Evolutionary conservation across 2,888 invertebrate species (phyloP), one percentile per base, ranked within the genome.

Genomic region (Seira sanloemensis): DNA sequence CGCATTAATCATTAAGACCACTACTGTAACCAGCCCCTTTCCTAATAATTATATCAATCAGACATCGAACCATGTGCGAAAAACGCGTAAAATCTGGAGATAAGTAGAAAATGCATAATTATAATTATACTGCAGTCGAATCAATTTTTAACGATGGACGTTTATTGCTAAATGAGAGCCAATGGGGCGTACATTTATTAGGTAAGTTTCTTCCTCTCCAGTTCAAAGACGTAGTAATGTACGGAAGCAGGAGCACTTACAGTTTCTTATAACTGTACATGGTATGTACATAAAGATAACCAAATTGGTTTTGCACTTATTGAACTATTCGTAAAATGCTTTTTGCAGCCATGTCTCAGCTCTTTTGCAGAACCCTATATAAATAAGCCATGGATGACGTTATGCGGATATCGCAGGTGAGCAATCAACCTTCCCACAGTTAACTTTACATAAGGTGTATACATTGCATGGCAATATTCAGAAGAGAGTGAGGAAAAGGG

Each of bases 41-140:
- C 78, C 72, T 78, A 72, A 72, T 72, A 78, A 78, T 66, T 72
- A 54, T 66, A 72, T 73, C 50, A 69, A 50, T 68, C 67, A 37
- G 37, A 4, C 37, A 37, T 37, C 37, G 5, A 37, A 37, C 37
- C 4, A 37, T 37, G 4, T 12, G 37, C 12, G 5, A 37, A 37
- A 7, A 37, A 37, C 37, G 5, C 5, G 12, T 37, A 4, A n/a
- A n/a, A n/a, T n/a, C n/a, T n/a, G n/a, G n/a, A n/a, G n/a, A n/a
- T n/a, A n/a, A n/a, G n/a, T n/a, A n/a, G n/a, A n/a, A n/a, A n/a
- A n/a, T n/a, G n/a, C n/a, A n/a, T n/a, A n/a, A n/a, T n/a, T n/a
- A n/a, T n/a, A n/a, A n/a, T n/a, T n/a, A n/a, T n/a, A n/a, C n/a
- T n/a, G n/a, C n/a, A n/a, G n/a, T n/a, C n/a, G n/a, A n/a, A n/a